Conservation (phyloP, 1,140 invertebrate genomes). For the Zaprionus kolodkinae region DNA sequence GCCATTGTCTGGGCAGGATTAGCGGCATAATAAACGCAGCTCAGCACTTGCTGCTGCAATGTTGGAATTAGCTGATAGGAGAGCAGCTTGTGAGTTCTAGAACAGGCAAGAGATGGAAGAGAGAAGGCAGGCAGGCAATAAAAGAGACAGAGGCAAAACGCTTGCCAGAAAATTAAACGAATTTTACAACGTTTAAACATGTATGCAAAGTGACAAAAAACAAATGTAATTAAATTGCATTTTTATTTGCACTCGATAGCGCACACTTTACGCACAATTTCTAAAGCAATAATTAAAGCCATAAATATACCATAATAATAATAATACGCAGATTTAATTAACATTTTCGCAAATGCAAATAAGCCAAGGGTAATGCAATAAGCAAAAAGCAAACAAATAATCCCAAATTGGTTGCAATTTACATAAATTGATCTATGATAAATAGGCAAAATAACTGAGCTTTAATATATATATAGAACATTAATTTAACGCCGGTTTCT, state of each 20-base stretch:
- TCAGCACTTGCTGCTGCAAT: slow-evolving; percentile 34
- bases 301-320: not conserved
- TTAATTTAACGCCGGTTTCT: not conserved
- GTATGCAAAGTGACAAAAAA: not conserved
- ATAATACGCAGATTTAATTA: not conserved
- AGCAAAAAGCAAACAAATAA: slow-evolving; percentile 4
- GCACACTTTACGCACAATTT: not conserved
- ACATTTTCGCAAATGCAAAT: not conserved
- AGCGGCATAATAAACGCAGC: slow-evolving; percentile 72
- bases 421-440: not conserved
- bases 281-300: not conserved
- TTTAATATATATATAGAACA: slow-evolving; percentile 3
- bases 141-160: not conserved
- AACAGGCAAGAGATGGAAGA: not conserved
- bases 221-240: not conserved
- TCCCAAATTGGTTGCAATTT: not conserved
- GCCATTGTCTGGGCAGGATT: slow-evolving; percentile 57
- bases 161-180: too few species aligned
- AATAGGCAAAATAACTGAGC: not conserved
- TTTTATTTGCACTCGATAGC: not conserved
- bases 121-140: not conserved
- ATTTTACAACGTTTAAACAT: too few species aligned
- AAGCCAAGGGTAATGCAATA: not conserved
- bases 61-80: slow-evolving; percentile 52
- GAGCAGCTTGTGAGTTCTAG: slow-evolving; percentile 20